A percentile compares a stretch with the other conserved stretches of the same genome.
Conservation (phyloP, 2,888 invertebrate species). For the Amorpha juglandis region DNA sequence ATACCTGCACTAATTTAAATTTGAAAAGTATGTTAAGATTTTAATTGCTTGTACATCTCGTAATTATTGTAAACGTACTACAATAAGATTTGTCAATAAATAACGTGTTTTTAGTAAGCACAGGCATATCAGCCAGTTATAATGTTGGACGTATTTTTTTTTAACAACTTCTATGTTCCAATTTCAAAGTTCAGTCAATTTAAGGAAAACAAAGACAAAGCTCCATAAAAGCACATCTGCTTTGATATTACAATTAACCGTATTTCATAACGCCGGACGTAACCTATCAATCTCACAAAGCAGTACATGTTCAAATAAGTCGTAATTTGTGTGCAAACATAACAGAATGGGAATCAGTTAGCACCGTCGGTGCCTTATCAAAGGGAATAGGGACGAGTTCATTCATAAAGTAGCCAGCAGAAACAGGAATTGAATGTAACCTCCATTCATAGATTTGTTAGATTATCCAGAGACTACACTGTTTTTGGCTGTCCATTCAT, state of each 20-base stretch:
- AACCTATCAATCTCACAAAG: conserved; percentile 55
- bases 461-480: conserved; percentile 20
- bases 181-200: no score
- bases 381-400: conserved; percentile 47
- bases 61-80: no score
- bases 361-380: conserved; percentile 52
- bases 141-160: no score
- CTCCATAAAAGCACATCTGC: not conserved
- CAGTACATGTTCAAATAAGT: conserved; percentile 55
- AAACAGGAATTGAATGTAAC: conserved; percentile 20
- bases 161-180: no score
- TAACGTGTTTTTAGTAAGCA: no score
- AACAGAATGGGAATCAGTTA: conserved; percentile 61
- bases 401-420: conserved; percentile 45
- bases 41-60: no score
- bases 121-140: no score
- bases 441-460: conserved; percentile 21
- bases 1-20: no score
- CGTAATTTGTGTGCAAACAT: conserved; percentile 66
- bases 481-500: conserved; percentile 2
- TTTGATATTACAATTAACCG: conserved; percentile 17
- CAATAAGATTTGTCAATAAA: no score
- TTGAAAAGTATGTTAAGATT: no score
- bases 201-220: not conserved
- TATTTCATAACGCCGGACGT: conserved; percentile 31